These are phyloP conservation scores for Accipiter cooperii DNA, from an alignment of 2,113 vertebrate genomes.

Conservation along the genomic window DNA sequence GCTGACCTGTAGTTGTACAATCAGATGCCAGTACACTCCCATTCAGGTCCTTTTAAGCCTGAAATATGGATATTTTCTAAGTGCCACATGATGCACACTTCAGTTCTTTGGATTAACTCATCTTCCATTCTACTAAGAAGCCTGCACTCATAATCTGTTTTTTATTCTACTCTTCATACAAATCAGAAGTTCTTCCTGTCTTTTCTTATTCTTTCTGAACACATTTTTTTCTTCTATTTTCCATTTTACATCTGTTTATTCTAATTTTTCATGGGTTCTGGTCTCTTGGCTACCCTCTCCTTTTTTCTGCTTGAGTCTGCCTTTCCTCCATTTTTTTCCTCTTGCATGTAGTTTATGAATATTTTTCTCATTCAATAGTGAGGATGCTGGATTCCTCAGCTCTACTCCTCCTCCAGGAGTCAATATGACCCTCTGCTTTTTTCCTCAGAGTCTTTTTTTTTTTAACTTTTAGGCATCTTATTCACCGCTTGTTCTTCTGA, in stretches of 20 bases:
- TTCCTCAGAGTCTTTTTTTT: neutral
- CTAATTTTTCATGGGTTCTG: neutral
- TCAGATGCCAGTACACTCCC: neutral
- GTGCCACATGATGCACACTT: neutral
- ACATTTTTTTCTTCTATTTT: neutral
- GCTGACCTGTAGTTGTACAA: neutral
- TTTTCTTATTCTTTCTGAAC: neutral
- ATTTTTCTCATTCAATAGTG: neutral
- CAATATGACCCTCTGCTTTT: neutral
- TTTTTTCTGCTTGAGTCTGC: neutral
- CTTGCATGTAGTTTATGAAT: neutral
- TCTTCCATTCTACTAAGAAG: neutral
- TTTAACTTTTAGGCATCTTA: neutral
- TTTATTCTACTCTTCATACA: neutral
- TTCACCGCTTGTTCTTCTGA: neutral
- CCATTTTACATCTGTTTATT: neutral
- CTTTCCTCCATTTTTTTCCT: neutral
- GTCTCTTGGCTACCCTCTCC: neutral
- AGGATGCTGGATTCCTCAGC: neutral
- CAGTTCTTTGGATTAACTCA: neutral
- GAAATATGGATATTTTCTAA: neutral
- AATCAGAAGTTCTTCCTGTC: neutral
- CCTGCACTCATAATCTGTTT: too few species aligned
- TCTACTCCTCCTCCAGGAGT: neutral
- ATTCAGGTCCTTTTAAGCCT: neutral